Evolutionary conservation across 2,888 invertebrate genomes (phyloP), one percentile per base, ranked within the genome.

Genomic region (Cremastinae sp.): DNA sequence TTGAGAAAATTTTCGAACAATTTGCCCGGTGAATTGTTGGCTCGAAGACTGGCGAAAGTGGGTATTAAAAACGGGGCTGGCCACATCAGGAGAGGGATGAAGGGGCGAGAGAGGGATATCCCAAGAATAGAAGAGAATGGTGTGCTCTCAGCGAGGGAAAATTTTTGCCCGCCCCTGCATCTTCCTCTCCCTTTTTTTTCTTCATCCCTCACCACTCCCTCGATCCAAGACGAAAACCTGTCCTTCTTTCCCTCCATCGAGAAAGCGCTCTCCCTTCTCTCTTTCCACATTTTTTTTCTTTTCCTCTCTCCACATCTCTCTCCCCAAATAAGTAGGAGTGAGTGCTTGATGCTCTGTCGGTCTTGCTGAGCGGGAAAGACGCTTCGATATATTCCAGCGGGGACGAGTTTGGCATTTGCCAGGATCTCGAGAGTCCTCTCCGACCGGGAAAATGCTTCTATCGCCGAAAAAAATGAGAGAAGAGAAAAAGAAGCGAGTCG

Each of bases 401-500:
- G 79, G 81, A 82, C 83, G 83, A 78, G 84, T 84, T 84, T 84
- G 82, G 81, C 83, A 81, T 83, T 85, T 83, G 83, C 81, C 82
- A 84, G 80, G 82, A 85, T 82, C 82, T 79, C 78, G 78, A 75
- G 78, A 81, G 80, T 80, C 68, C 68, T 68, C 61, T 71, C 64
- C 45, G 65, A 62, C 61, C 65, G 65, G 35, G 64, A 53, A 77
- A 75, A 71, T 77, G 71, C 72, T 75, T 66, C 74, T 55, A 59
- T 75, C 71, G 75, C 58, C 20, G 37, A 76, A 74, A 64, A 10
- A 59, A 71, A 43, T 18, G 56, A 58, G 49, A 16, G 45, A 20
- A 64, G 14, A 16, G 7, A 61, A 47, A 39, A 68, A 53, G 20
- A n/a, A 58, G 64, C 51, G 39, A 65, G 39, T 5, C 35, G 12